Evolutionary conservation across 2,888 invertebrate genomes (phyloP).

Genomic region (Opisthograptis luteolata): DNA sequence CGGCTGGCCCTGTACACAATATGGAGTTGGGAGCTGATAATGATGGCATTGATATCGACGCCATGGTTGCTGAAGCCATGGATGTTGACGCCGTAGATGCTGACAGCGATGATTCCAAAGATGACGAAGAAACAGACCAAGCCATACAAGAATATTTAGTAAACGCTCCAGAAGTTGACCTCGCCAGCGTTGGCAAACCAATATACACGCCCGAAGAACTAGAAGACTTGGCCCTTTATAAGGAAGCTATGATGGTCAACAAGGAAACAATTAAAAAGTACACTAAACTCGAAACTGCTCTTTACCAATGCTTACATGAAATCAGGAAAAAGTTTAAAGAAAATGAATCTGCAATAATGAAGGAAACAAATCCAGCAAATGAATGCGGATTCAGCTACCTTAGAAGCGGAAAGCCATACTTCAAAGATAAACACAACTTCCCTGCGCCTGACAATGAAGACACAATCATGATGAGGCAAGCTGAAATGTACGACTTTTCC

Average conservation of each 20-base stretch:
- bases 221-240: constrained; percentile 46
- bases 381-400: constrained; percentile 55
- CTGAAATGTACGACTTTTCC: constrained; percentile 74
- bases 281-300: constrained; percentile 54
- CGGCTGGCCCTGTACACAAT: too few species aligned
- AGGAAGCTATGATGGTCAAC: constrained; percentile 64
- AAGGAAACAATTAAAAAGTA: constrained; percentile 64
- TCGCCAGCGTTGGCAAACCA: background rate
- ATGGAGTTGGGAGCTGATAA: too few species aligned
- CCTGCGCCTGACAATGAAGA: constrained; percentile 85
- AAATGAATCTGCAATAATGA: constrained; percentile 32
- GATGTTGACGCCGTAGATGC: too few species aligned
- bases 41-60: too few species aligned
- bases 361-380: background rate
- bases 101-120: background rate
- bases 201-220: background rate
- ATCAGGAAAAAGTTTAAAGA: constrained; percentile 58
- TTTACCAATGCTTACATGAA: constrained; percentile 56
- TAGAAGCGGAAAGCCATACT: constrained; percentile 86
- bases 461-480: constrained; percentile 65
- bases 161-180: background rate
- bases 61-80: too few species aligned
- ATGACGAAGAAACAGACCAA: background rate
- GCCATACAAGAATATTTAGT: constrained; percentile 4
- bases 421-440: constrained; percentile 85